Evolutionary conservation across 1,140 invertebrate species (phyloP).

Genomic region (Drosophila ficusphila): DNA sequence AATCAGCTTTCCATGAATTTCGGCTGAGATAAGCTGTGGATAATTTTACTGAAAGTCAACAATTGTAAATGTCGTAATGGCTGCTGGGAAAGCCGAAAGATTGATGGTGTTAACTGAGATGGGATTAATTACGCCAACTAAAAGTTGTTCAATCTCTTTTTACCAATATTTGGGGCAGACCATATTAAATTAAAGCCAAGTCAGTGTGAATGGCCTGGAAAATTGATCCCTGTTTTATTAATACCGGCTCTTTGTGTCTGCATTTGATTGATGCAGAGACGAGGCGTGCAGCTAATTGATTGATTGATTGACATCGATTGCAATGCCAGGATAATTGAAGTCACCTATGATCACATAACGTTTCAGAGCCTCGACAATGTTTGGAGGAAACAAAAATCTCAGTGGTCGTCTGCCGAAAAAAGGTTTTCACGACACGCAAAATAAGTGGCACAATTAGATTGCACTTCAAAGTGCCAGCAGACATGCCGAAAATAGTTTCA

Average conservation of each 20-base stretch:
- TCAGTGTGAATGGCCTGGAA: conserved; percentile 23
- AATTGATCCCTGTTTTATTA: conserved; percentile 66
- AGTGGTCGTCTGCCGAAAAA: neutral
- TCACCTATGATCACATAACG: too few relatives aligned
- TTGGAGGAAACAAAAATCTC: conserved; percentile 5
- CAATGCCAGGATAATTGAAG: conserved; percentile 20
- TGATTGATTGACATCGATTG: conserved; percentile 50
- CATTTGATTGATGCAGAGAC: conserved; percentile 65
- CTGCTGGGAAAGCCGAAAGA: conserved; percentile 48
- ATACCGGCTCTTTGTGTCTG: conserved; percentile 28
- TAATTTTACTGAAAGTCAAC: conserved; percentile 47
- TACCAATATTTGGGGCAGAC: neutral
- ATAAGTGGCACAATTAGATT: conserved; percentile 59
- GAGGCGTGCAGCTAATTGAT: conserved; percentile 31
- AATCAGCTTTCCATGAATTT: conserved; percentile 11
- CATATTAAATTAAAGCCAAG: conserved; percentile 12
- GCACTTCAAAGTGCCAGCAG: conserved; percentile 55
- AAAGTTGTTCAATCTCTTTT: conserved; percentile 18
- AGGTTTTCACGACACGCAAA: conserved; percentile 20
- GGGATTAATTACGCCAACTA: conserved; percentile 49
- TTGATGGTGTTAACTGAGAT: conserved; percentile 66
- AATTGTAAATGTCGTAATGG: conserved; percentile 79
- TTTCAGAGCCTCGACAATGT: too few relatives aligned
- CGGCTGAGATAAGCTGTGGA: conserved; percentile 26
- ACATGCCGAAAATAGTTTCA: conserved; percentile 75